These are phyloP conservation scores for Polypterus bichir DNA, from an alignment of 2,113 vertebrate species.

Conservation along the genomic window DNA sequence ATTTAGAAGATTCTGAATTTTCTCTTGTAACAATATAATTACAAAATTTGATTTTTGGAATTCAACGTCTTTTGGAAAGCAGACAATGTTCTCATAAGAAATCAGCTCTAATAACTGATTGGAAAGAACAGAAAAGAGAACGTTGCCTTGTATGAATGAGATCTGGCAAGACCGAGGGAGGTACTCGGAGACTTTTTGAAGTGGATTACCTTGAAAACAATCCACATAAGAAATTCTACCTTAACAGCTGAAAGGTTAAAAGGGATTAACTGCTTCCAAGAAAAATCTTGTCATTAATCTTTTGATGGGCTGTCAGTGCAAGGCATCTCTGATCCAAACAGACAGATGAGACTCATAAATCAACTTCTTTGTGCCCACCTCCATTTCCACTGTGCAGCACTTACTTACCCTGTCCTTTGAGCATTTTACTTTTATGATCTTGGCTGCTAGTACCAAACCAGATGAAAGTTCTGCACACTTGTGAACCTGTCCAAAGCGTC, in stretches of 20 bases:
- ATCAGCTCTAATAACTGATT: too few relatives aligned
- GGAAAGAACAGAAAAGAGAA: too few relatives aligned
- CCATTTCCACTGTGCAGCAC: neutral
- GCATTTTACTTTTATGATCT: slow-evolving; percentile 74
- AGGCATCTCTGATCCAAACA: neutral
- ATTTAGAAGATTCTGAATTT: too few relatives aligned
- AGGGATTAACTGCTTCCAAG: neutral
- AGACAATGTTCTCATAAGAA: too few relatives aligned
- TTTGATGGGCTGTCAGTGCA: slow-evolving; percentile 2
- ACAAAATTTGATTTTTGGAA: too few relatives aligned
- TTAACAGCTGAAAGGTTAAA: neutral
- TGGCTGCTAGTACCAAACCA: slow-evolving; percentile 66
- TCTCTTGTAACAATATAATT: too few relatives aligned
- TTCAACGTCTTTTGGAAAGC: too few relatives aligned
- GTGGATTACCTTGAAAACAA: too few relatives aligned
- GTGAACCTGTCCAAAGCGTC: slow-evolving; percentile 77
- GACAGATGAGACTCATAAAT: slow-evolving; percentile 14
- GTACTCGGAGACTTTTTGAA: too few relatives aligned
- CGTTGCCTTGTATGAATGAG: too few relatives aligned
- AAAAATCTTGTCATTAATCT: slow-evolving; percentile 1
- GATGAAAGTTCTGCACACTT: slow-evolving; percentile 64
- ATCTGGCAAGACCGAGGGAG: too few relatives aligned
- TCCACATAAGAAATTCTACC: neutral
- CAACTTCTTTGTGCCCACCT: neutral
- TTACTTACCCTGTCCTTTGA: slow-evolving; percentile 61